Percentiles rank a stretch among this genome's conserved stretches.
Conservation (phyloP, 2,797 vertebrate genomes). For the Champsocephalus gunnari region DNA sequence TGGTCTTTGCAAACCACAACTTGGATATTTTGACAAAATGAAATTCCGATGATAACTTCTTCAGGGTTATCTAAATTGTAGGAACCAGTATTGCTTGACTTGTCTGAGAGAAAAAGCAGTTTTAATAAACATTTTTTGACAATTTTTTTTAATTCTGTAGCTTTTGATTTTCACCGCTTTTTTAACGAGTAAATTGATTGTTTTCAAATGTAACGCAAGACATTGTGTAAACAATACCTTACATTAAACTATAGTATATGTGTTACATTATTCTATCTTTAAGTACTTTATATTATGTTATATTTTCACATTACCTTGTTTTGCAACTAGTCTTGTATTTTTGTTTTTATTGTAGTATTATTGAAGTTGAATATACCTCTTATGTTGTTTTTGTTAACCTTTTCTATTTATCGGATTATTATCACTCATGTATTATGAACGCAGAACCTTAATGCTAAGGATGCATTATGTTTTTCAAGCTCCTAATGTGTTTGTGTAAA, state of each 20-base stretch:
- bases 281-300: no score
- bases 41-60: no score
- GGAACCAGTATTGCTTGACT: no score
- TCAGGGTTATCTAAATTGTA: no score
- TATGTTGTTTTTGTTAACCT: neutral
- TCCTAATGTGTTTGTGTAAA: neutral
- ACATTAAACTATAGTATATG: neutral
- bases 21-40: no score
- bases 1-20: no score
- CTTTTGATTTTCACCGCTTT: conserved; percentile 1
- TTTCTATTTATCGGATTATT: neutral
- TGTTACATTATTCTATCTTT: neutral
- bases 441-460: neutral
- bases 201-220: no score
- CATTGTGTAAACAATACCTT: no score
- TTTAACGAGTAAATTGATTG: no score
- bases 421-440: neutral
- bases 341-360: neutral
- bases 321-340: neutral
- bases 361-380: neutral
- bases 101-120: no score
- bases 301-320: neutral
- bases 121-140: no score
- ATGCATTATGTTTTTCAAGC: neutral
- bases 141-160: no score